Evolutionary conservation across 2,113 vertebrate genomes (phyloP), one percentile per base, ranked within the genome.

Genomic region (Rhinichthys klamathensis): DNA sequence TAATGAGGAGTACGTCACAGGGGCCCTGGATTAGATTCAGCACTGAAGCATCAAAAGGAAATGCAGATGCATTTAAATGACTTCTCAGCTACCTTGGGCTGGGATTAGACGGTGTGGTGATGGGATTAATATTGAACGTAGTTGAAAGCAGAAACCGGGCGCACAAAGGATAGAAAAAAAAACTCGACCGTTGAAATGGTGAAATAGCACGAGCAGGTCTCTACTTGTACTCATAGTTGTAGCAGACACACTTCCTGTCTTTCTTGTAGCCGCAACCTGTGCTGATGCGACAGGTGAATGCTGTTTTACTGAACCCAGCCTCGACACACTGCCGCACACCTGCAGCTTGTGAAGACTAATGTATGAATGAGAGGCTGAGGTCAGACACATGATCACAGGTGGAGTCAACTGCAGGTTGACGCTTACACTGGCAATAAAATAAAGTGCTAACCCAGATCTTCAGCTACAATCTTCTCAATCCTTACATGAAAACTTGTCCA

Each of bases 1-100:
- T 67, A 56, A 85, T 86, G 75, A 81, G 84, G 54, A 90, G 87
- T 58, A 81, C 63, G 73, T 89, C 87, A 88, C 80, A 88, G 54
- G 84, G 81, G 74, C 77, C 79, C 30, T 72, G 82, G 87, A 89
- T 87, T 87, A 80, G 56, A 86, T 80, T 54, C 87, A 78, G 78
- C 79, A 25, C 78, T 63, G 78, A 73, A 80, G 54, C 46, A 56
- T 67, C 60, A 83, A 67, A 70, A 41, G 70, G 35, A 85, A 73
- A 85, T 35, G 75, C 67, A 89, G 65, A 82, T 75, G 74, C 83
- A 83, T 84, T 67, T 74, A 85, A 89, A 85, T 80, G 60, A 83
- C 83, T 84, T 80, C 69, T 18, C 56, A 75, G 80, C 58, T 73
- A 86, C 80, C 80, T 88, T 80, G 58, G 83, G 69, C 70, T 76